phyloP scores from a whole-genome alignment of 1,140 invertebrate genomes.

The Oedothorax gibbosus region DNA sequence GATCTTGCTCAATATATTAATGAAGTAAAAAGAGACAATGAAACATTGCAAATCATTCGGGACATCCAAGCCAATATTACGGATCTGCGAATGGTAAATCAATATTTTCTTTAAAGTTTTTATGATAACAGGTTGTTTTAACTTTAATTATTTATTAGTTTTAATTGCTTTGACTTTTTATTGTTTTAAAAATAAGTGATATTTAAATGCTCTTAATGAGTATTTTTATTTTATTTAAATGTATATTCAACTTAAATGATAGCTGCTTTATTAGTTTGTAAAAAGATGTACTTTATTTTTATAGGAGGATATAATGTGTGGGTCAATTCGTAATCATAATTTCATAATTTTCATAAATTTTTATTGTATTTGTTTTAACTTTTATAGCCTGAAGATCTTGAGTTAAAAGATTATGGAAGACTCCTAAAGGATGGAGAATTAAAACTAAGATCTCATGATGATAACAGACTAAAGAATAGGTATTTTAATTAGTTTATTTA shows the following conservation, averaged over 20 bases:
- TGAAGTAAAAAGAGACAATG: constrained; percentile 97
- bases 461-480: constrained; percentile 82
- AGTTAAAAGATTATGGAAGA: constrained; percentile 88
- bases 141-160: too few species aligned
- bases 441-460: constrained; percentile 90
- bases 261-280: too few species aligned
- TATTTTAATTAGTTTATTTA: constrained; percentile 63
- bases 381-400: constrained; percentile 76
- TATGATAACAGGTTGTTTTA: too few species aligned
- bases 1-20: constrained; percentile 98
- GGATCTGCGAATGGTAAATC: constrained; percentile 70
- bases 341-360: too few species aligned
- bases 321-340: too few species aligned
- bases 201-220: too few species aligned
- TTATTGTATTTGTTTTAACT: too few species aligned
- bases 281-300: too few species aligned
- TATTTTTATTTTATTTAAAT: too few species aligned
- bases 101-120: not conserved
- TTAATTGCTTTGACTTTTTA: not conserved
- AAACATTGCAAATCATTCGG: constrained; percentile 89
- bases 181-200: not conserved
- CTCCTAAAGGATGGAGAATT: constrained; percentile 93
- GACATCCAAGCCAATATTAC: constrained; percentile 83
- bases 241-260: too few species aligned
- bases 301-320: too few species aligned